These are phyloP conservation scores for Chirona hameri DNA, from an alignment of 2,888 invertebrate species.

Conservation along the genomic window DNA sequence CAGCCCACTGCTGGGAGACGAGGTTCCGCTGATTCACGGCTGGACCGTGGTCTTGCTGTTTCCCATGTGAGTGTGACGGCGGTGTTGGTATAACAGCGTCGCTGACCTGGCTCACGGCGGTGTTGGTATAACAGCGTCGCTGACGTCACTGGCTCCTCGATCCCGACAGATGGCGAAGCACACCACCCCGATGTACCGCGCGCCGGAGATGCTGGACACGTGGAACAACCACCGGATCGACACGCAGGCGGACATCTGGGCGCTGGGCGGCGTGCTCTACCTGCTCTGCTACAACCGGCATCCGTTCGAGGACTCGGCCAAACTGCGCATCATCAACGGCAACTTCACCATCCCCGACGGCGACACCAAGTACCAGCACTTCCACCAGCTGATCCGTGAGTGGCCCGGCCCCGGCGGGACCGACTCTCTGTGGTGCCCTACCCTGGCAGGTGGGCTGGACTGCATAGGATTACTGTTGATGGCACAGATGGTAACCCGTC, in stretches of 20 bases:
- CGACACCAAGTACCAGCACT: conserved; percentile 75
- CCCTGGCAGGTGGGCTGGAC: too few species aligned
- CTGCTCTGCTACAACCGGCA: conserved; percentile 88
- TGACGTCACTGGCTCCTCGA: too few species aligned
- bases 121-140: too few species aligned
- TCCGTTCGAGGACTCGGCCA: conserved; percentile 92
- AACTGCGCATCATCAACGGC: conserved; percentile 92
- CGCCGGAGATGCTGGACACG: conserved; percentile 97
- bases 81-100: too few species aligned
- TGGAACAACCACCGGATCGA: conserved; percentile 95
- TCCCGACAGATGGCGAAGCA: conserved; percentile 51
- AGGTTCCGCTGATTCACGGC: conserved; percentile 55
- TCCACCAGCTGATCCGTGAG: conserved; percentile 85
- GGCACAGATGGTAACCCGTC: too few species aligned
- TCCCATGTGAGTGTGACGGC: too few species aligned
- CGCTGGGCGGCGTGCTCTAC: conserved; percentile 91
- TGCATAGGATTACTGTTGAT: too few species aligned
- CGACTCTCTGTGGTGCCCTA: too few species aligned
- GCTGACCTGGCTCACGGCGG: not conserved
- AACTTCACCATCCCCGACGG: conserved; percentile 86
- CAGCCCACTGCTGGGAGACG: too few species aligned
- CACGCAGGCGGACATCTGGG: conserved; percentile 90
- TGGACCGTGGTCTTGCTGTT: conserved; percentile 29
- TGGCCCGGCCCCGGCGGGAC: conserved; percentile 39
- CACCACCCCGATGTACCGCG: conserved; percentile 77